phyloP scores from a whole-genome alignment of 2,797 vertebrate genomes.

The Potorous gilbertii region DNA sequence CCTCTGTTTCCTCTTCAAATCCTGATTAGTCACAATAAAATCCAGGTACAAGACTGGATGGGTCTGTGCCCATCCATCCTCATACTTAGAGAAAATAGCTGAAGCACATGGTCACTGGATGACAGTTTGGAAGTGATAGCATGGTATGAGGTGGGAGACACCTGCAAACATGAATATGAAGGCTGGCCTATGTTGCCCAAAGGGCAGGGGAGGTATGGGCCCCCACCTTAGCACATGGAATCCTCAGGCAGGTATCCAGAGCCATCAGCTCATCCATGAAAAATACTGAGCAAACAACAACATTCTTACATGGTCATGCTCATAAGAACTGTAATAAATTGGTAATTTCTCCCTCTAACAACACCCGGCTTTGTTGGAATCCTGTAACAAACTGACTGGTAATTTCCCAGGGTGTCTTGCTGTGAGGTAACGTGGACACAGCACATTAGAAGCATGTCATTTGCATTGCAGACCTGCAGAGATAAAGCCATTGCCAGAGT shows the following conservation, averaged over 20 bases:
- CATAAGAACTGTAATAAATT: background rate
- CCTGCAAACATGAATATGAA: background rate
- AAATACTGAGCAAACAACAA: background rate
- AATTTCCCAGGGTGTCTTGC: slow-evolving; percentile 64
- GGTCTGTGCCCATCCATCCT: background rate
- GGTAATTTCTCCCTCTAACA: slow-evolving; percentile 21
- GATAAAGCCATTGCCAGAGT: background rate
- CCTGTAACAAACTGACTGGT: background rate
- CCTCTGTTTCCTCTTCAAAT: background rate
- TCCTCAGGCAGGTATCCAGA: background rate
- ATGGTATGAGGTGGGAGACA: background rate
- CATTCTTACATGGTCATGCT: background rate
- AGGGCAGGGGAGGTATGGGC: background rate
- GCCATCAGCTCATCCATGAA: background rate
- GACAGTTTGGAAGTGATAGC: background rate
- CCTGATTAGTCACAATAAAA: background rate
- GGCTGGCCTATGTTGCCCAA: background rate
- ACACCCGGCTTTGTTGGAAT: slow-evolving; percentile 42
- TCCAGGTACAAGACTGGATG: background rate
- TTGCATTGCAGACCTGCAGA: slow-evolving; percentile 48
- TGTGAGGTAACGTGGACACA: slow-evolving; percentile 5
- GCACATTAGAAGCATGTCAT: slow-evolving; percentile 3
- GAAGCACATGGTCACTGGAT: background rate
- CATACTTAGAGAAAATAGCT: background rate
- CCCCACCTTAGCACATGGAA: background rate